Percentiles rank a stretch among this genome's conserved stretches.
Evolutionary conservation across 2,797 vertebrate genomes (phyloP).

Genomic region (Sebastes glaucus): DNA sequence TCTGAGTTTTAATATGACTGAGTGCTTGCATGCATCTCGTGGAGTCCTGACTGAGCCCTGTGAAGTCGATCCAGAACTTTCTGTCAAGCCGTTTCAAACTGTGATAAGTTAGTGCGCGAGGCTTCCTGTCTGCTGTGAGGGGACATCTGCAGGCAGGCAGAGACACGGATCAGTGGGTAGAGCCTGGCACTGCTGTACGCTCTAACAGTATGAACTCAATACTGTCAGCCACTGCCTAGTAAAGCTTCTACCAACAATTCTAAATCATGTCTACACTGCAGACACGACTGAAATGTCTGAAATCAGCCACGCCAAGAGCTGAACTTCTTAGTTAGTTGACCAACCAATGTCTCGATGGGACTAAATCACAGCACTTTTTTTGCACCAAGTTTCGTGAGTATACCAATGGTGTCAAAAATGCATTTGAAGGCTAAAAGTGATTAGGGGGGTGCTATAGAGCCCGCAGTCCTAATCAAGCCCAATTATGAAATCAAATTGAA

Average conservation of each 20-base stretch:
- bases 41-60: neutral
- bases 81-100: neutral
- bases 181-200: neutral
- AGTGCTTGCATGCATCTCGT: neutral
- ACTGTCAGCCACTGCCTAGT: neutral
- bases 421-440: no score
- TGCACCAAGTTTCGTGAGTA: no score
- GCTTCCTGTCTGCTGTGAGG: constrained; percentile 15
- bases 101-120: neutral
- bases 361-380: neutral
- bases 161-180: neutral
- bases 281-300: neutral
- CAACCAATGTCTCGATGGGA: neutral
- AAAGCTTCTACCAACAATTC: neutral
- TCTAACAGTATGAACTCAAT: neutral
- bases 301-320: neutral
- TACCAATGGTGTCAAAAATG: neutral
- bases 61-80: constrained; percentile 15
- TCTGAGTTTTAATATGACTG: neutral
- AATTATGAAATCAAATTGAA: no score
- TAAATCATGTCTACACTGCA: neutral
- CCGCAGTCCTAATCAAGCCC: accelerated
- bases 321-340: neutral
- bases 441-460: no score
- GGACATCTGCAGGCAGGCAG: constrained; percentile 9